Conservation (phyloP, 2,113 vertebrate genomes). For the Alces alces region DNA sequence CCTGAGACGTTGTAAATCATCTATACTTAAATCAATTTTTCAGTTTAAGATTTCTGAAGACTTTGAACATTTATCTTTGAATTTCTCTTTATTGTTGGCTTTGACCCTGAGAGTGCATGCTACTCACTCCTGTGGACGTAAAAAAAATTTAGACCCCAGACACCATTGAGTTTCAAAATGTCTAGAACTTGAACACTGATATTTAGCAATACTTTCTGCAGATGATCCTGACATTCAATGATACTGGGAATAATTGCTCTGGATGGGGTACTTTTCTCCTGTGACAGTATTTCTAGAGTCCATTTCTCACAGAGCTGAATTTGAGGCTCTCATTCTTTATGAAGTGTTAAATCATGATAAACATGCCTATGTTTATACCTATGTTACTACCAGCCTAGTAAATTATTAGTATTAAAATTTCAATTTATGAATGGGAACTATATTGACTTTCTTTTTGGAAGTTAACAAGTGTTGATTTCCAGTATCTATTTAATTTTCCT, state of each 20-base stretch:
- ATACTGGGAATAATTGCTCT: neutral
- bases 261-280: neutral
- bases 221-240: neutral
- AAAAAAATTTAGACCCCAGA: neutral
- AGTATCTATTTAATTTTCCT: neutral
- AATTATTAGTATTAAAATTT: neutral
- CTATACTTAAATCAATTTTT: neutral
- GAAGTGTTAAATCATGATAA: neutral
- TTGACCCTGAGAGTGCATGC: neutral
- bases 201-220: neutral
- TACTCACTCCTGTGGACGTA: neutral
- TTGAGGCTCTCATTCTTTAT: neutral
- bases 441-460: neutral
- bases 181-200: neutral
- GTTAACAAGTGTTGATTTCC: neutral
- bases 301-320: neutral
- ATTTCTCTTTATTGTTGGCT: neutral
- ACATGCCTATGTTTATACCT: neutral
- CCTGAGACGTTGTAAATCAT: neutral
- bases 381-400: neutral
- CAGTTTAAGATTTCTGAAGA: neutral
- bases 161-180: neutral
- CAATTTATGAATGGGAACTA: neutral
- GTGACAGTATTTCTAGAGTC: neutral
- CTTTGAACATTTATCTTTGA: neutral